phyloP scores from a whole-genome alignment of 2,113 vertebrate genomes.

The Dissostichus mawsoni region DNA sequence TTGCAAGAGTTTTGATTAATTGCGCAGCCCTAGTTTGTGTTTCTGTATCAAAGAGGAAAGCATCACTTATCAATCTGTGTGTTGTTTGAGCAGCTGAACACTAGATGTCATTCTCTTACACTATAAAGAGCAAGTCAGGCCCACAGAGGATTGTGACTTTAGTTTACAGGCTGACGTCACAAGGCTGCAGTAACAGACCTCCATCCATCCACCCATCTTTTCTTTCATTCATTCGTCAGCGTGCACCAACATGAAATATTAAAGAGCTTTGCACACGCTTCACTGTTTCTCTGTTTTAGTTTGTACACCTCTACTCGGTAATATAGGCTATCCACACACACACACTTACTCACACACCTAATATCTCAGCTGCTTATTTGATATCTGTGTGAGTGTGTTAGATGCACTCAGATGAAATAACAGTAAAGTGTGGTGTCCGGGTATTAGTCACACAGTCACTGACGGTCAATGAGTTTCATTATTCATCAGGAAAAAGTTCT shows the following conservation, averaged over 20 bases:
- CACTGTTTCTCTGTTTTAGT: not conserved
- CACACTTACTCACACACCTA: not conserved
- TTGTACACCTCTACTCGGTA: not conserved
- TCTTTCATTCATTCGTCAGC: not conserved
- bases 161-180: slow-evolving; percentile 64
- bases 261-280: not conserved
- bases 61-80: not conserved
- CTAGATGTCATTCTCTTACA: slow-evolving; percentile 65
- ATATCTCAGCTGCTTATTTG: slow-evolving; percentile 11
- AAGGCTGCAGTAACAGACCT: slow-evolving; percentile 45
- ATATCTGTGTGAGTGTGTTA: slow-evolving; percentile 15
- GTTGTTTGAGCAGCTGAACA: slow-evolving; percentile 35
- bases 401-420: slow-evolving; percentile 48
- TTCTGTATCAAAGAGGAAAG: not conserved
- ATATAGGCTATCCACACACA: not conserved
- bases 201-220: slow-evolving; percentile 33
- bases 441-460: slow-evolving; percentile 46
- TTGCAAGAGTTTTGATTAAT: too few relatives aligned
- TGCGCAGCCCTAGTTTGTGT: too few relatives aligned
- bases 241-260: slow-evolving; percentile 25
- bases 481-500: slow-evolving; percentile 47
- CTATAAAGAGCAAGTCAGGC: slow-evolving; percentile 8
- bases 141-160: slow-evolving; percentile 29
- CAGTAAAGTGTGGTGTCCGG: slow-evolving; percentile 50
- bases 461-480: slow-evolving; percentile 54